Conservation (phyloP, 2,888 invertebrate genomes). For the Dasysyrphus tricinctus region DNA sequence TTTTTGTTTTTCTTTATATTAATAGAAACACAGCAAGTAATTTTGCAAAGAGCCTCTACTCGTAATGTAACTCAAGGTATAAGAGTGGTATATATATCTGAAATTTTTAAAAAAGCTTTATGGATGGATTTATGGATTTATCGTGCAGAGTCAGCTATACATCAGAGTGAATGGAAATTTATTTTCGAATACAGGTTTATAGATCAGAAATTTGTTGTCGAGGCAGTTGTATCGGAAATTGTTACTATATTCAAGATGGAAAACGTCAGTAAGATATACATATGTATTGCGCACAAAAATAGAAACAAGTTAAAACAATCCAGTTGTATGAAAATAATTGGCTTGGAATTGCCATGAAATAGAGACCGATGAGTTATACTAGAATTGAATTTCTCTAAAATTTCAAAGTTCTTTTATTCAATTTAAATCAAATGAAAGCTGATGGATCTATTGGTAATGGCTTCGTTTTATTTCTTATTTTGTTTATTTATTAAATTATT, state of each 20-base stretch:
- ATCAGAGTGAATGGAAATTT: conserved; percentile 11
- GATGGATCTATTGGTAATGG: no score
- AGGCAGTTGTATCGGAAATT: conserved; percentile 27
- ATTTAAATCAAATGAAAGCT: no score
- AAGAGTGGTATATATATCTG: background rate
- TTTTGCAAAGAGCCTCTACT: background rate
- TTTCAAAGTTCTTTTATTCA: no score
- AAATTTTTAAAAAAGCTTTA: background rate
- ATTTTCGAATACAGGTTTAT: conserved; percentile 27
- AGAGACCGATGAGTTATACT: no score
- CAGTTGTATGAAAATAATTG: background rate
- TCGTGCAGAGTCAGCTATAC: background rate
- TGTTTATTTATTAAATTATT: no score
- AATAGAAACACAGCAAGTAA: background rate
- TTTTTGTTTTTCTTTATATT: background rate
- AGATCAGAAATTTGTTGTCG: conserved; percentile 4
- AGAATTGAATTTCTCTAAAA: no score
- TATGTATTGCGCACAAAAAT: background rate
- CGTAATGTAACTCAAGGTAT: conserved; percentile 34
- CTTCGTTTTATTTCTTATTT: no score
- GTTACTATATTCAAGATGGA: background rate
- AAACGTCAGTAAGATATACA: background rate
- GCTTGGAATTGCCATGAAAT: no score
- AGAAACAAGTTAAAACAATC: background rate
- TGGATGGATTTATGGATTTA: conserved; percentile 7